These are phyloP conservation scores for Campopleginae sp. DNA, from an alignment of 2,888 invertebrate genomes.

Conservation along the genomic window DNA sequence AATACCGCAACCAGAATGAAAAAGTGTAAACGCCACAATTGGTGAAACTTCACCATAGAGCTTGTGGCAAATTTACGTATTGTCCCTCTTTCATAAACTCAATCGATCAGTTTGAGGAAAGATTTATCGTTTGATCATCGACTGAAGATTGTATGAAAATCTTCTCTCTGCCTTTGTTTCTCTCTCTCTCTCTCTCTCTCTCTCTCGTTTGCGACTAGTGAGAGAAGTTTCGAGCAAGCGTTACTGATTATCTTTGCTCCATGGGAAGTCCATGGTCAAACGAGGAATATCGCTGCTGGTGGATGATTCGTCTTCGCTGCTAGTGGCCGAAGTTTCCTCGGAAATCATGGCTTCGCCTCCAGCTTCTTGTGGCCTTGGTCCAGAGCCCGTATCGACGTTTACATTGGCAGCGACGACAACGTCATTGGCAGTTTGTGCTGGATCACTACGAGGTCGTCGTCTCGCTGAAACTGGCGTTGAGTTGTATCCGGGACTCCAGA, in stretches of 20 bases:
- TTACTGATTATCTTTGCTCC: constrained; percentile 73
- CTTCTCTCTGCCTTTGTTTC: background rate
- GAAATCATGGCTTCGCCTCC: constrained; percentile 90
- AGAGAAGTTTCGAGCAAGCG: constrained; percentile 8
- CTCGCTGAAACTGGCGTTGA: constrained; percentile 77
- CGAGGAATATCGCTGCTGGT: constrained; percentile 81
- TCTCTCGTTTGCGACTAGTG: constrained; percentile 15
- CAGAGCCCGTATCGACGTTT: constrained; percentile 84
- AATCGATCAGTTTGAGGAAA: constrained; percentile 1
- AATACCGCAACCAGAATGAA: constrained; percentile 17
- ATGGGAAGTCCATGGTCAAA: constrained; percentile 74
- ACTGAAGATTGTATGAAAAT: background rate
- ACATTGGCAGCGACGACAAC: constrained; percentile 84
- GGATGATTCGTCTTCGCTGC: constrained; percentile 82
- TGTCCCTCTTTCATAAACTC: constrained; percentile 6
- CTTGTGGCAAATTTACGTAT: background rate
- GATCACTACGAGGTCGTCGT: constrained; percentile 78
- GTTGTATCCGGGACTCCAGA: constrained; percentile 78
- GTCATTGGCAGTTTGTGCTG: constrained; percentile 82
- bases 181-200: background rate
- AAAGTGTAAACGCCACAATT: constrained; percentile 10
- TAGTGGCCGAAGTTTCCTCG: constrained; percentile 83
- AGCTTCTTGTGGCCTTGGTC: constrained; percentile 88
- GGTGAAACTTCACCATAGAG: background rate
- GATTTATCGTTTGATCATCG: background rate